A percentile compares a stretch with the other conserved stretches of the same genome.
Conservation (phyloP, 2,113 vertebrate species). For the Ptychochromis oligacanthus region DNA sequence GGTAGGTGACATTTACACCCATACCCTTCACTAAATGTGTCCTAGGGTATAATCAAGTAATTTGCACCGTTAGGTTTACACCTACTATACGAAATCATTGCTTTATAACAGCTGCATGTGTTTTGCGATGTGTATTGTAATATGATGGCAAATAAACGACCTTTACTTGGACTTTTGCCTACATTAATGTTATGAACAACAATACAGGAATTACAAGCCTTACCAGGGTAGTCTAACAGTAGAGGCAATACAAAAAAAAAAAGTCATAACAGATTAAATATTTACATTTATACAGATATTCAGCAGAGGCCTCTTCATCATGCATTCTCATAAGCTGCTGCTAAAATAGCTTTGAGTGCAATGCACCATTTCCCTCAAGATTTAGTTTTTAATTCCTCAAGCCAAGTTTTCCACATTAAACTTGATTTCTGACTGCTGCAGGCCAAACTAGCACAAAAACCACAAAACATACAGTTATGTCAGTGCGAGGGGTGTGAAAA, state of each 20-base stretch:
- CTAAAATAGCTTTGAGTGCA: neutral
- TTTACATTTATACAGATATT: neutral
- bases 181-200: slow-evolving; percentile 14
- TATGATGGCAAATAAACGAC: slow-evolving; percentile 46
- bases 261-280: neutral
- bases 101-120: neutral
- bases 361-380: neutral
- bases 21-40: neutral
- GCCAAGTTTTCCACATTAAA: neutral
- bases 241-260: accelerated
- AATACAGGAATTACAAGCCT: neutral
- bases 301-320: neutral
- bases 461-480: neutral
- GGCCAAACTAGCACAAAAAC: neutral
- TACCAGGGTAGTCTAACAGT: neutral
- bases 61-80: neutral
- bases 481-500: neutral
- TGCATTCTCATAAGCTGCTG: neutral
- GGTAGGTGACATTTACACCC: slow-evolving; percentile 23
- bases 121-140: neutral
- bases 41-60: neutral
- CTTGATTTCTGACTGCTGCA: neutral
- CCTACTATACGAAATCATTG: neutral
- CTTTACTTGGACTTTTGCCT: slow-evolving; percentile 67
- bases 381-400: neutral